Evolutionary conservation across 2,888 invertebrate species (phyloP).

Genomic region (Rotaria macrura): DNA sequence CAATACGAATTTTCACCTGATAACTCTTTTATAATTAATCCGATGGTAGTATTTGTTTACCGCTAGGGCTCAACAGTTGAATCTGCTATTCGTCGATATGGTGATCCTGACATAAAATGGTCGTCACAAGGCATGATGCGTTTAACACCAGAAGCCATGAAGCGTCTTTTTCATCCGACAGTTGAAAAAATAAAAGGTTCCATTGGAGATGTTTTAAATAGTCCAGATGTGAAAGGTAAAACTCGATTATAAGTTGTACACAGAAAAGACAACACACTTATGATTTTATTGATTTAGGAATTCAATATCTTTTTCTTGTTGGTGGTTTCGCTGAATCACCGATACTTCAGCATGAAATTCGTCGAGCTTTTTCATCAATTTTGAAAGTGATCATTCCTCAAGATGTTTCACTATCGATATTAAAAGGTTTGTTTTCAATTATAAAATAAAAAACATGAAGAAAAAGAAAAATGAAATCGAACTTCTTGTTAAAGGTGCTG

Average conservation of each 20-base stretch:
- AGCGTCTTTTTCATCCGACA: slow-evolving; percentile 51
- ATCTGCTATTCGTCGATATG: slow-evolving; percentile 50
- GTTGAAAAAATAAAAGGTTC: slow-evolving; percentile 51
- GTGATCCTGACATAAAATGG: slow-evolving; percentile 52
- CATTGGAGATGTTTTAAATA: slow-evolving; percentile 52
- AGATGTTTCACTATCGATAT: slow-evolving; percentile 53
- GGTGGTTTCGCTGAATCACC: slow-evolving; percentile 56
- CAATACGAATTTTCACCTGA: too few relatives aligned
- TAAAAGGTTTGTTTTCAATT: slow-evolving; percentile 44
- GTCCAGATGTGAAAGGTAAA: slow-evolving; percentile 43
- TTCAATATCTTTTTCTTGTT: slow-evolving; percentile 54
- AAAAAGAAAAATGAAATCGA: too few relatives aligned
- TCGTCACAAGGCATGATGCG: slow-evolving; percentile 54
- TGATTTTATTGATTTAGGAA: slow-evolving; percentile 36
- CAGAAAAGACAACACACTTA: too few relatives aligned
- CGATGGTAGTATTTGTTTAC: not conserved
- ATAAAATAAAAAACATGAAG: too few relatives aligned
- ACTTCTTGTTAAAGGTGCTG: slow-evolving; percentile 51
- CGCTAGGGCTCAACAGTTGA: slow-evolving; percentile 49
- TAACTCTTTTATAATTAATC: too few relatives aligned
- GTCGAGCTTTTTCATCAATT: slow-evolving; percentile 48
- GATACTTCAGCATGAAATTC: slow-evolving; percentile 53
- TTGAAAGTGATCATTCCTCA: slow-evolving; percentile 48
- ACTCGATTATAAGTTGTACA: not conserved
- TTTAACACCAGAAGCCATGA: slow-evolving; percentile 52